Evolutionary conservation across 2,888 invertebrate species (phyloP).

Genomic region (Volucella inanis): DNA sequence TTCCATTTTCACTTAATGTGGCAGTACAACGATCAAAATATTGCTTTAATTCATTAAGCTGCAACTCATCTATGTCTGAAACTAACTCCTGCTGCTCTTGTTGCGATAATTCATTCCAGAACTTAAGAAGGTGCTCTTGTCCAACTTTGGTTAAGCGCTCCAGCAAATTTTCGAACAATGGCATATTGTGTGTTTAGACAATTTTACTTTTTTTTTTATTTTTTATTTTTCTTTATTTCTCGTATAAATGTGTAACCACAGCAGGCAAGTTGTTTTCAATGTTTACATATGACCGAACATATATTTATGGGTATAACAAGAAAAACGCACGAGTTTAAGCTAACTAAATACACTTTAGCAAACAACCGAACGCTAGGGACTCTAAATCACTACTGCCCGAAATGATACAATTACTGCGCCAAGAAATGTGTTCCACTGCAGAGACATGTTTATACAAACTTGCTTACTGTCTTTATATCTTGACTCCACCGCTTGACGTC

Average conservation of each 20-base stretch:
- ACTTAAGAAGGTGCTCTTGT: constrained; percentile 92
- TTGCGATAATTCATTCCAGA: constrained; percentile 89
- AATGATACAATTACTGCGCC: constrained; percentile 43
- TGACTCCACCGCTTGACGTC: constrained; percentile 62
- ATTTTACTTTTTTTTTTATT: constrained; percentile 18
- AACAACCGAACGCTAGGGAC: constrained; percentile 63
- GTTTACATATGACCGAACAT: constrained; percentile 25
- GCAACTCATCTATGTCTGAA: constrained; percentile 87
- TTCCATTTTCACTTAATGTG: constrained; percentile 85
- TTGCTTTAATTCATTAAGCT: constrained; percentile 88
- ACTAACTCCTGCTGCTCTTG: constrained; percentile 84
- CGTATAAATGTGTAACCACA: too few species aligned
- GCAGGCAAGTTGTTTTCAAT: background rate
- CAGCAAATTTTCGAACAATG: constrained; percentile 84
- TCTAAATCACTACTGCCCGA: constrained; percentile 58
- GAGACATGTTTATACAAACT: constrained; percentile 65
- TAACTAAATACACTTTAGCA: constrained; percentile 31
- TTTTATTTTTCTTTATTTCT: constrained; percentile 39
- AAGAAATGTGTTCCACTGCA: constrained; percentile 56
- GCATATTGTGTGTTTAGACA: constrained; percentile 81
- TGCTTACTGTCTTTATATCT: constrained; percentile 65
- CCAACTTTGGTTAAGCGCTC: constrained; percentile 85
- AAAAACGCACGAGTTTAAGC: constrained; percentile 4
- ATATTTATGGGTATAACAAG: constrained; percentile 11
- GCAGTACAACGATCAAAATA: constrained; percentile 88